Evolutionary conservation across 2,888 invertebrate genomes (phyloP), one percentile per base, ranked within the genome.

Genomic region (Trichogramma evanescens): DNA sequence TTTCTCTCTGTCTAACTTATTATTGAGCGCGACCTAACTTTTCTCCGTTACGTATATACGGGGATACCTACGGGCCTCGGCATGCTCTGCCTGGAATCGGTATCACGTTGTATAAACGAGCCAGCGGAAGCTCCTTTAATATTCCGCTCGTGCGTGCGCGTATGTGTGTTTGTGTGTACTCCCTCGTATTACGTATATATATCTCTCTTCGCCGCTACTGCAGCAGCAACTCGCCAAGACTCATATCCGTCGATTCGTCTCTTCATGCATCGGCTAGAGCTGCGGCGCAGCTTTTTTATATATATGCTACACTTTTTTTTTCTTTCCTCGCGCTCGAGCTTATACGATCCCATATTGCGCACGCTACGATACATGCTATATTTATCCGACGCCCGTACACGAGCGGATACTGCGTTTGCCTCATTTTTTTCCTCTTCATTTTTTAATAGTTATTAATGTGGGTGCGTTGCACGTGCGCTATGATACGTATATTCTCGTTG

Each of bases 151-250:
- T 53, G 26, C 26, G 26, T 26, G 26, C 26, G 26, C 2, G 13
- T 13, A 2, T 13, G 13, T 26, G 26, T 26, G 26, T 26, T 26
- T 26, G 26, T 26, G 58, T 58, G 50, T 50, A 50, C 53, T 59
- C 58, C 55, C 58, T 62, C 52, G 52, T 56, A 53, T 61, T 57
- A 57, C 54, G 48, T 51, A 5, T 43, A 42, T 48, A 48, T 48
- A 6, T 46, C 51, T 9, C 46, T 4, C 51, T 40, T 9, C 26
- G 26, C 26, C 3, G 26, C 26, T 26, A 26, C 26, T 1, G 26
- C 26, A 26, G 26, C 26, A 26, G 26, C 26, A 26, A 26, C 26
- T 26, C 26, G 26, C 26, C 26, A 26, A 26, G 26, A 26, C 26
- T 26, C 26, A 26, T 26, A 26, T 26, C 26, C 26, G 26, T 26